Evolutionary conservation across 2,888 invertebrate species (phyloP), one percentile per base, ranked within the genome.

Genomic region (Torymus tubicola): DNA sequence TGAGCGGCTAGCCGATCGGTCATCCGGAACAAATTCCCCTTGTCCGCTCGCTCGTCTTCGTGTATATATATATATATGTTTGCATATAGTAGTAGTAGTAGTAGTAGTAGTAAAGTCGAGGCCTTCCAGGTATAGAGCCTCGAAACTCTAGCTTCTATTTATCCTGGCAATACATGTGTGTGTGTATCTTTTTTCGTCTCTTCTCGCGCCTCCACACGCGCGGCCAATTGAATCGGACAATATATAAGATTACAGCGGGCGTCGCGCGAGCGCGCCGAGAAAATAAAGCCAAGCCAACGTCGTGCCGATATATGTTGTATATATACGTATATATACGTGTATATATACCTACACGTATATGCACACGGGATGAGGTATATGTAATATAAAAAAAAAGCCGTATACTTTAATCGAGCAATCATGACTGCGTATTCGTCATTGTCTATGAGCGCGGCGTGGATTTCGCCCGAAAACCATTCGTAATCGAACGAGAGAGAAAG

Each of bases 341-440:
- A 24, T 3, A 2, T 24, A 24, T 24, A 24, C 24, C 2, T 3
- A 24, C 24, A 3, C 24, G 3, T 3, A 3, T 3, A 24, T 24
- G 24, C 24, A 24, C 24, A 3, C 24, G 3, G 24, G 24, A 24
- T 24, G 24, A 55, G 65, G 14, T n/a, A n/a, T n/a, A n/a, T n/a
- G n/a, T n/a, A n/a, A n/a, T n/a, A n/a, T n/a, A n/a, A n/a, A 18
- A 57, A 76, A 71, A 77, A 80, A 79, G 18, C 16, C 16, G 60
- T n/a, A n/a, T n/a, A 53, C 71, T 71, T 82, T 81, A 81, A 82
- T 81, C 82, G 82, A 82, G 81, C 80, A 82, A 82, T 82, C 82
- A 81, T 82, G 82, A 82, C 82, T 82, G 81, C 82, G 80, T 82
- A 73, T 81, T 83, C 81, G 83, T 64, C 81, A 78, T 82, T 82